Evolutionary conservation across 2,888 invertebrate genomes (phyloP), one percentile per base, ranked within the genome.

Genomic region (Eledone cirrhosa): DNA sequence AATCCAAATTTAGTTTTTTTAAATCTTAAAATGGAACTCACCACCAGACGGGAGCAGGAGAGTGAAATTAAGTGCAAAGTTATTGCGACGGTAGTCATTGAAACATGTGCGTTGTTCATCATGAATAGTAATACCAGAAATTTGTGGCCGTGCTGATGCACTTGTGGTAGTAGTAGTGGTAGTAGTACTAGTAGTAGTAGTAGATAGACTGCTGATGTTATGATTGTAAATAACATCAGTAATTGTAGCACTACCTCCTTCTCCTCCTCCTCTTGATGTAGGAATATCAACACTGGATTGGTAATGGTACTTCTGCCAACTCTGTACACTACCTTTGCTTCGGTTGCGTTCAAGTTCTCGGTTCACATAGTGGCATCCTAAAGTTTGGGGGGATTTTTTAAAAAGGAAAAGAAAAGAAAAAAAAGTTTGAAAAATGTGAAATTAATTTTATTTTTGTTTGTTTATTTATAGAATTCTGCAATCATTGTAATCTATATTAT

Each of bases 51-150:
- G 72, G 7, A 72, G 31, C 33, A 72, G 72, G n/a, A 72, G 27
- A n/a, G 72, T 72, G 72, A 72, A 72, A 41, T 72, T 72, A 72
- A 72, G 72, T 19, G 41, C 72, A 72, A 72, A 72, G 41, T 72
- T 72, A 41, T 72, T 72, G 72, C n/a, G 31, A 31, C 41, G 72
- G 72, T 72, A 72, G 41, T 72, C 72, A 41, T 72, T 72, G 3
- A 41, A 41, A 72, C 72, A 72, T 31, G 72, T 41, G 7, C 72
- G 31, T 31, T 72, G 72, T 41, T 72, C 72, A 41, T 72, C 72
- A 11, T 72, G 72, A 41, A 72, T 72, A 41, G 72, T 72, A 41
- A 72, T 31, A 41, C 72, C 72, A 72, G 72, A 29, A 72, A 72
- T 72, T 33, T 72, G 72, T 41, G 72, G 72, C 4, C 72, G 72